Evolutionary conservation across 1,140 invertebrate genomes (phyloP).

Genomic region (Leptinotarsa defecta): DNA sequence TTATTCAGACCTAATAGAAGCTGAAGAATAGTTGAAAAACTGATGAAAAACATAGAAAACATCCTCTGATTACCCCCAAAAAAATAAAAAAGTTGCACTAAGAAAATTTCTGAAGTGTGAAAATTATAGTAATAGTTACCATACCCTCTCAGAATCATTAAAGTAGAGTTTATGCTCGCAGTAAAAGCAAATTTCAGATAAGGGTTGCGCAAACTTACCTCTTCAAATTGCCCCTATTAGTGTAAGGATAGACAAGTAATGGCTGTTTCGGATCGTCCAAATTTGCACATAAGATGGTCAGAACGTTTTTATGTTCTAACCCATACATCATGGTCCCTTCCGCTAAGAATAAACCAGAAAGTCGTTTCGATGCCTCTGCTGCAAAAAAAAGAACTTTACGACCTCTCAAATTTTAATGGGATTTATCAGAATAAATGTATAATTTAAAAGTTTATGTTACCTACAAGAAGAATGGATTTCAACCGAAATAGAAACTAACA

Average conservation of each 20-base stretch:
- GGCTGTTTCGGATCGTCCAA: conserved; percentile 75
- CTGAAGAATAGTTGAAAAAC: too few species aligned
- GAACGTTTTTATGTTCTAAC: conserved; percentile 80
- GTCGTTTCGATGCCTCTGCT: conserved; percentile 83
- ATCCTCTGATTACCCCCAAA: too few species aligned
- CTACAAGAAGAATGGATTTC: neutral
- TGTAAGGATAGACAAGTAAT: conserved; percentile 80
- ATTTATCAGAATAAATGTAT: conserved; percentile 8
- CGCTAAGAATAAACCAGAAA: conserved; percentile 78
- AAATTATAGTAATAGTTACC: too few species aligned
- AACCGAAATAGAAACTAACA: neutral
- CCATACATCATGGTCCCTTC: conserved; percentile 85
- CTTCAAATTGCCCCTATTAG: conserved; percentile 85
- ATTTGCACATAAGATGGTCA: conserved; percentile 80
- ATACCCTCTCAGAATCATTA: too few species aligned
- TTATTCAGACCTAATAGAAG: too few species aligned
- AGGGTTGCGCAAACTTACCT: conserved; percentile 60
- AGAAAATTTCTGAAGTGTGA: conserved; percentile 54
- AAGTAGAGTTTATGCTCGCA: neutral
- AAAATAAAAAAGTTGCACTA: too few species aligned
- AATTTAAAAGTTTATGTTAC: neutral
- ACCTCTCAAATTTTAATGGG: conserved; percentile 21
- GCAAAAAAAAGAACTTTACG: conserved; percentile 52
- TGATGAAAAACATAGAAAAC: too few species aligned
- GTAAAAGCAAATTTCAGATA: conserved; percentile 19